Conservation (phyloP, 2,113 vertebrate species). For the Plestiodon gilberti region DNA sequence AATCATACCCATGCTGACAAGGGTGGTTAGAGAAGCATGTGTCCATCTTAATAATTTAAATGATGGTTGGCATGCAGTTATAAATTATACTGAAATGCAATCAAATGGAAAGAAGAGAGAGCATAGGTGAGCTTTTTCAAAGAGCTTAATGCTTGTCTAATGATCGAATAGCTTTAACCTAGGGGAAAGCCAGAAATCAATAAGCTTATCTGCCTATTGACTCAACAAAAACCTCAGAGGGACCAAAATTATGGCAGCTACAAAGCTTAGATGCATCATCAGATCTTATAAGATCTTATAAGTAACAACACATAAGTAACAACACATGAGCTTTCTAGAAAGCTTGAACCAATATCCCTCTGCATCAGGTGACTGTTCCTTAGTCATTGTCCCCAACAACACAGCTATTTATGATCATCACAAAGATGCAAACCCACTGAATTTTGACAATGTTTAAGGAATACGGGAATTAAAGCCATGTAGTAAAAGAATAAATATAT, state of each 20-base stretch:
- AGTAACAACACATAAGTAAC: background rate
- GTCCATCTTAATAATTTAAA: background rate
- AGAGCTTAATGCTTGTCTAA: background rate
- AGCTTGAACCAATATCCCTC: background rate
- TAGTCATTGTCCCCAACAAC: background rate
- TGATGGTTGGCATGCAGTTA: background rate
- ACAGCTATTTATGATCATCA: background rate
- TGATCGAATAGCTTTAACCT: background rate
- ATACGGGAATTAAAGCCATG: no score
- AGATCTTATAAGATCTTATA: background rate
- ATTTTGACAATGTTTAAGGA: no score
- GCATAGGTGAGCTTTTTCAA: background rate
- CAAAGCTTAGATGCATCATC: background rate
- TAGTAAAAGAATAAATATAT: no score
- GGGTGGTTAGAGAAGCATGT: background rate
- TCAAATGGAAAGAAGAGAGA: background rate
- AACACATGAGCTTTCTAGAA: background rate
- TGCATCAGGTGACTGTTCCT: slow-evolving; percentile 9
- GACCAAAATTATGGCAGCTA: background rate
- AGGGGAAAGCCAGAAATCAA: no score
- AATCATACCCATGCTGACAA: background rate
- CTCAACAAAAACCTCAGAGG: background rate
- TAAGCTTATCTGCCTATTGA: background rate
- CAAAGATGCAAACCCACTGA: background rate
- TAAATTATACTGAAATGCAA: background rate